Evolutionary conservation across 2,797 vertebrate species (phyloP).

Genomic region (Lacerta bilineata): DNA sequence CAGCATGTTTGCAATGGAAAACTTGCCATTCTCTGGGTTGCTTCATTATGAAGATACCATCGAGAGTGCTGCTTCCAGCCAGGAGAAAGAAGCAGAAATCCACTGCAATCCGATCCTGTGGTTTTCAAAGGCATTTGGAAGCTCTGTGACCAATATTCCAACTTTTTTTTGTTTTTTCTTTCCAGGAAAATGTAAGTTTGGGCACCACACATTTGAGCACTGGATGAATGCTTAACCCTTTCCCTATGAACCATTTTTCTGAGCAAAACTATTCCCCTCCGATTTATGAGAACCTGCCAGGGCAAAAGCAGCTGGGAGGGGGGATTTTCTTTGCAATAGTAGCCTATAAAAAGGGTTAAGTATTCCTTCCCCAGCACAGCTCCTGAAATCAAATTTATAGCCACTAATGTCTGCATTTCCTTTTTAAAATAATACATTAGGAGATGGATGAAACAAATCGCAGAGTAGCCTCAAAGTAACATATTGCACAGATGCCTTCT

Average conservation of each 20-base stretch:
- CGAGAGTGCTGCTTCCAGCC: neutral
- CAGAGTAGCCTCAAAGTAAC: neutral
- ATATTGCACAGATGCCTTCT: neutral
- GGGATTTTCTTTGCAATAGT: neutral
- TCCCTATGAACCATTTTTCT: neutral
- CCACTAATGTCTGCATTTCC: neutral
- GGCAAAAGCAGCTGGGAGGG: neutral
- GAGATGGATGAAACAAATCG: neutral
- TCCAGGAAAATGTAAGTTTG: neutral
- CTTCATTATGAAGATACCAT: conserved; percentile 2
- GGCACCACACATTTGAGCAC: neutral
- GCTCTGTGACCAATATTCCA: neutral
- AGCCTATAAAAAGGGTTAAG: neutral
- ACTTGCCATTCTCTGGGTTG: neutral
- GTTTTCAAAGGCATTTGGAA: neutral
- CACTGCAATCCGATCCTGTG: accelerated
- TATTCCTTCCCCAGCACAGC: neutral
- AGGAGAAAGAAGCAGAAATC: neutral
- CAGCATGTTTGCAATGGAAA: conserved; percentile 13
- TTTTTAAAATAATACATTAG: neutral
- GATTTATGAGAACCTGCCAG: neutral
- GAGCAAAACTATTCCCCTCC: neutral
- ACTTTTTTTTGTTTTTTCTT: neutral
- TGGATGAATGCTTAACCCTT: neutral
- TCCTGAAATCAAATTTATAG: neutral